These are phyloP conservation scores for Spongilla lacustris DNA, from an alignment of 37 sponge, comb jelly and placozoan genomes.

Conservation along the genomic window DNA sequence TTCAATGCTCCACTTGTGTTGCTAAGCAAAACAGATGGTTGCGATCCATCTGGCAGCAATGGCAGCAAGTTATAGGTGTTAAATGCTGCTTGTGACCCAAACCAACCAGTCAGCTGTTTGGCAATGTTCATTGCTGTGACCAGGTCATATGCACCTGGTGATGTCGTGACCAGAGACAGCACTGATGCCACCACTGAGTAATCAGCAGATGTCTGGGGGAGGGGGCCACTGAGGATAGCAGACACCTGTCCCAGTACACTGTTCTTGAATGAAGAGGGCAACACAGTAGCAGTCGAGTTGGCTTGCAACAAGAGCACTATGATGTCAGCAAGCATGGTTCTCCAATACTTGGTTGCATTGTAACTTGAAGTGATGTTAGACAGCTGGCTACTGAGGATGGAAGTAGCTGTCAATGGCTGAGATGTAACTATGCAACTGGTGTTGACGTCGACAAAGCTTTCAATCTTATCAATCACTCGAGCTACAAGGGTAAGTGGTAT, in stretches of 20 bases:
- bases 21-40: not conserved
- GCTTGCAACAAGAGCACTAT: not conserved
- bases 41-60: not conserved
- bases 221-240: conserved; percentile 12
- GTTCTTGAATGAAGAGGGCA: not conserved
- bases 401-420: not conserved
- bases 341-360: conserved; percentile 41
- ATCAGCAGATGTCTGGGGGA: conserved; percentile 38
- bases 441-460: conserved; percentile 21
- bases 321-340: conserved; percentile 8
- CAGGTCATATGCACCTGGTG: not conserved
- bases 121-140: not conserved
- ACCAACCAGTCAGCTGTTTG: not conserved
- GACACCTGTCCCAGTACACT: conserved; percentile 16
- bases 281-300: not conserved
- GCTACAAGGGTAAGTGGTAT: conserved; percentile 7
- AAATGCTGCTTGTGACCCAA: not conserved
- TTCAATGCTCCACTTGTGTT: not conserved
- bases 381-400: not conserved
- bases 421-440: conserved; percentile 9
- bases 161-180: conserved; percentile 25
- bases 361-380: not conserved
- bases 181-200: conserved; percentile 9
- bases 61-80: not conserved
- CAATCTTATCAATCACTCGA: conserved; percentile 38